These are phyloP conservation scores for Dipus sagitta DNA, from an alignment of 2,797 vertebrate species.

Conservation along the genomic window DNA sequence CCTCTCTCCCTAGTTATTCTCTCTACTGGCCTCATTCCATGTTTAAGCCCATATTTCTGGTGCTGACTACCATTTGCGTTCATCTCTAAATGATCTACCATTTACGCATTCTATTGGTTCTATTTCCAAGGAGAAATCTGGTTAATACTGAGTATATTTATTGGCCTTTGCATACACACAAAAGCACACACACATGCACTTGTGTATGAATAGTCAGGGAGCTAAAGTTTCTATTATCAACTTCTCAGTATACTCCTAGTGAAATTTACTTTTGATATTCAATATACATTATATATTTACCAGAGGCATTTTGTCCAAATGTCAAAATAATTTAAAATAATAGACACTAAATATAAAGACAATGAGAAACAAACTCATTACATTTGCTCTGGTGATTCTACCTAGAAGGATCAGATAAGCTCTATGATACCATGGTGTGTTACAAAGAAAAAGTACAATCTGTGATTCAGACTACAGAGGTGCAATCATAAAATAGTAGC, in stretches of 20 bases:
- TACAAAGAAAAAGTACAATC: constrained; percentile 57
- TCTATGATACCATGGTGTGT: neutral
- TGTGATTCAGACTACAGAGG: neutral
- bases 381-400: constrained; percentile 32
- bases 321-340: constrained; percentile 16
- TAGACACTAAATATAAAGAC: neutral
- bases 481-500: neutral
- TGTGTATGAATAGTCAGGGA: rapidly evolving
- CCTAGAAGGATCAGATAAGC: constrained; percentile 29
- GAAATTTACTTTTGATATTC: constrained; percentile 50
- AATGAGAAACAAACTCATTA: constrained; percentile 55
- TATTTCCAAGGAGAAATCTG: neutral
- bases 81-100: neutral
- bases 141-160: neutral
- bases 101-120: neutral
- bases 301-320: neutral
- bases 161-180: neutral
- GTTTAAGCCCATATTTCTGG: too few species aligned
- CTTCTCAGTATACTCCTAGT: neutral
- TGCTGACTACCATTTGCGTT: too few species aligned
- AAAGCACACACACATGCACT: neutral
- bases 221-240: neutral
- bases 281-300: neutral
- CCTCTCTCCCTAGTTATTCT: too few species aligned
- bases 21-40: too few species aligned